Evolutionary conservation across 1,140 invertebrate species (phyloP).

Genomic region (Plodia interpunctella): DNA sequence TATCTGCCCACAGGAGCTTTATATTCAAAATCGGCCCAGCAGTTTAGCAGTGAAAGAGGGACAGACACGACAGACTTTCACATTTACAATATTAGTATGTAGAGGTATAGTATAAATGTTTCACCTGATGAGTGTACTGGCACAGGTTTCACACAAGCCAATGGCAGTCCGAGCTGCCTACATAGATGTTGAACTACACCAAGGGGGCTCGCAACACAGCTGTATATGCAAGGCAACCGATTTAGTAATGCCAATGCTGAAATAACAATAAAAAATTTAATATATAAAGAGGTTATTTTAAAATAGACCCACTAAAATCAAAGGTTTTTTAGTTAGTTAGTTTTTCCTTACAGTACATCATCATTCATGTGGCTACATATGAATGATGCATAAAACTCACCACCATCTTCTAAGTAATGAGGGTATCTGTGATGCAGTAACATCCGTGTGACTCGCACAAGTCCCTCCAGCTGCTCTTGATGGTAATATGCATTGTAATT

Average conservation of each 20-base stretch:
- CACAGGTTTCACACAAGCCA: constrained; percentile 89
- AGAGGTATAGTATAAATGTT: too few relatives aligned
- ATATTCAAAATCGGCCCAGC: too few relatives aligned
- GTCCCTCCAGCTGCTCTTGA: constrained; percentile 86
- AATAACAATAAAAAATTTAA: constrained; percentile 49
- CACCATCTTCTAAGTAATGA: constrained; percentile 87
- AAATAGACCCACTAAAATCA: too few relatives aligned
- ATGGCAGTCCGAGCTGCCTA: constrained; percentile 84
- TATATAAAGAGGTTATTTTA: too few relatives aligned
- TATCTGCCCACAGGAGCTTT: too few relatives aligned
- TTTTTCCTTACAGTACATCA: too few relatives aligned
- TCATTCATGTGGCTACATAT: too few relatives aligned
- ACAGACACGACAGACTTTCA: too few relatives aligned
- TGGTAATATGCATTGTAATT: constrained; percentile 87
- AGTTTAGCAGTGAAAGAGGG: too few relatives aligned
- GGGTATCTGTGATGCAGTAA: constrained; percentile 89
- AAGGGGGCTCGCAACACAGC: constrained; percentile 85
- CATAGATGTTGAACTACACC: constrained; percentile 89
- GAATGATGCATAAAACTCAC: too few relatives aligned
- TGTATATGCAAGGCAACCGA: constrained; percentile 86
- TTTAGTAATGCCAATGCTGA: constrained; percentile 82
- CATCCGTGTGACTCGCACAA: constrained; percentile 86
- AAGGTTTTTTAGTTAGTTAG: too few relatives aligned
- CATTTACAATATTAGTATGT: too few relatives aligned
- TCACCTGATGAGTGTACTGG: constrained; percentile 84